phyloP scores from a whole-genome alignment of 2,888 invertebrate genomes.

The Elegia similella region DNA sequence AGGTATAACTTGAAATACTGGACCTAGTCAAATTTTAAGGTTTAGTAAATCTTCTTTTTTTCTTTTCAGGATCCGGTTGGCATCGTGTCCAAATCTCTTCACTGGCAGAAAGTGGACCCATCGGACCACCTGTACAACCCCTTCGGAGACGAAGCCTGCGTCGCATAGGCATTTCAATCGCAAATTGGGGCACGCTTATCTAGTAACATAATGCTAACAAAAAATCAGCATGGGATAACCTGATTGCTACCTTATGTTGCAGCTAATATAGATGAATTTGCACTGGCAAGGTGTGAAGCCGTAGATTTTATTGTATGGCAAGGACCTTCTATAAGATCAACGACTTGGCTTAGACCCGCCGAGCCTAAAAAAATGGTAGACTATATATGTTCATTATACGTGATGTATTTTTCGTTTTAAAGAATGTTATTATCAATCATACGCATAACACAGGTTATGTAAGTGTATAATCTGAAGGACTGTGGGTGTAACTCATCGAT shows the following conservation, averaged over 20 bases:
- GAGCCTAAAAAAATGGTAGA: background rate
- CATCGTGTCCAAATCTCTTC: constrained; percentile 66
- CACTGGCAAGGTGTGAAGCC: background rate
- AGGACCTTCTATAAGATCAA: background rate
- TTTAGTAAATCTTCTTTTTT: constrained; percentile 10
- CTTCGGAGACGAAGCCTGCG: constrained; percentile 40
- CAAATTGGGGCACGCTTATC: background rate
- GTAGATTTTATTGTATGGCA: background rate
- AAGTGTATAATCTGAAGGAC: background rate
- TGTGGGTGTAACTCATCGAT: background rate
- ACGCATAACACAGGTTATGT: no score
- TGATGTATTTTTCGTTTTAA: background rate
- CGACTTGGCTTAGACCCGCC: background rate
- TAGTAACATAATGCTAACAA: background rate
- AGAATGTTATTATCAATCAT: background rate
- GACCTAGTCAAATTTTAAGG: no score
- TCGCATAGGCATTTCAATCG: constrained; percentile 23
- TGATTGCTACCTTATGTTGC: background rate
- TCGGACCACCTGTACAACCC: constrained; percentile 73
- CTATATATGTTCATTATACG: background rate
- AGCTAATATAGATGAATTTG: background rate
- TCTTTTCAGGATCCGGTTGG: constrained; percentile 67
- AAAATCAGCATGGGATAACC: background rate
- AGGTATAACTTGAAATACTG: no score
- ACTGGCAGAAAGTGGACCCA: constrained; percentile 69